phyloP scores from a whole-genome alignment of 2,888 invertebrate species.

The Drosophila antonietae region DNA sequence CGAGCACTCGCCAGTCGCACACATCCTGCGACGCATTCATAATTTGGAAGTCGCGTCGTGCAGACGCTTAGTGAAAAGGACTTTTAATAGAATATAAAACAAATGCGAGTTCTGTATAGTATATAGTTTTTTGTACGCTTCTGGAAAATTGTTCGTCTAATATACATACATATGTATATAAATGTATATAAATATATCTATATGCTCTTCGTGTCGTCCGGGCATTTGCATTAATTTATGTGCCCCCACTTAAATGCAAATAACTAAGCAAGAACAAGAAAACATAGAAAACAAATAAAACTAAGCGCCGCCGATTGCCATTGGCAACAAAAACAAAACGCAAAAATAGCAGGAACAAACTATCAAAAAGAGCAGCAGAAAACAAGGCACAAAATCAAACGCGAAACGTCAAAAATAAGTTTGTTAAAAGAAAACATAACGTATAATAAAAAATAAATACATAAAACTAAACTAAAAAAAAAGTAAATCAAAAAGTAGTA shows the following conservation, averaged over 20 bases:
- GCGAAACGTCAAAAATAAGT: slow-evolving; percentile 6
- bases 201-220: slow-evolving; percentile 33
- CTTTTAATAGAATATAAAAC: background rate
- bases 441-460: background rate
- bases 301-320: slow-evolving; percentile 63
- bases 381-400: slow-evolving; percentile 10
- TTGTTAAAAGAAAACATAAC: background rate
- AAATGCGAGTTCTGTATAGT: background rate
- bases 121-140: background rate
- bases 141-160: background rate
- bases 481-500: background rate
- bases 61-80: slow-evolving; percentile 57
- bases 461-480: background rate
- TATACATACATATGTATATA: background rate
- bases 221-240: slow-evolving; percentile 62
- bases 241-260: slow-evolving; percentile 60
- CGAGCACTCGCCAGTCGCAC: background rate
- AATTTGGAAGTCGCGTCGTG: slow-evolving; percentile 55
- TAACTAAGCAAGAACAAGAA: slow-evolving; percentile 37
- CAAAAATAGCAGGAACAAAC: background rate
- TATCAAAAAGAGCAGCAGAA: slow-evolving; percentile 12
- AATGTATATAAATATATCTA: slow-evolving; percentile 1
- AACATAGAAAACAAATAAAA: slow-evolving; percentile 12
- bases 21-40: slow-evolving; percentile 61
- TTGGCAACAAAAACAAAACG: slow-evolving; percentile 65